Conservation (phyloP, 2,797 vertebrate genomes). For the Periparus ater region DNA sequence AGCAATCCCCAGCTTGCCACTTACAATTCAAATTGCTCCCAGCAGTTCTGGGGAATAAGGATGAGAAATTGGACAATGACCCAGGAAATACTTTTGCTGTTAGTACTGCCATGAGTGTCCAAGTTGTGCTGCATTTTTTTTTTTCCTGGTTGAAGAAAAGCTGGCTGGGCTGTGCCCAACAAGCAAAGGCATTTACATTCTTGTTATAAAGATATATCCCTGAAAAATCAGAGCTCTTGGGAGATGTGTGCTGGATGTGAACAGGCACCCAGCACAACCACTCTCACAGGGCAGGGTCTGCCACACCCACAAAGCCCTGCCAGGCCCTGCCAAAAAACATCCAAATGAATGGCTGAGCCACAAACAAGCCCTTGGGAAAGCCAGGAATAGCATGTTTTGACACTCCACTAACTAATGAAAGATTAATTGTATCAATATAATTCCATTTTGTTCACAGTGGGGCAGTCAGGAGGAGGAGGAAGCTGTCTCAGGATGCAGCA, state of each 20-base stretch:
- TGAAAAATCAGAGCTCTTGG: neutral
- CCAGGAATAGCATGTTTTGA: conserved; percentile 12
- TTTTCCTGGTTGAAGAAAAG: neutral
- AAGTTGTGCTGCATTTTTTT: neutral
- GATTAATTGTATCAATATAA: conserved; percentile 27
- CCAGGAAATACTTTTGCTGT: conserved; percentile 46
- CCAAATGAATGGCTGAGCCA: neutral
- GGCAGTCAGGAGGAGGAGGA: conserved; percentile 9
- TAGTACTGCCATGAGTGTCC: neutral
- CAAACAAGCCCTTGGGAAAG: conserved; percentile 2
- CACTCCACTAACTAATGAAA: conserved; percentile 30
- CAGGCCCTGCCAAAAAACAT: neutral
- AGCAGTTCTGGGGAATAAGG: conserved; percentile 8
- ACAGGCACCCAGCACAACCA: neutral
- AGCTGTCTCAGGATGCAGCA: neutral
- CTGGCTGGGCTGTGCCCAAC: neutral
- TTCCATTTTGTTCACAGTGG: conserved; percentile 14
- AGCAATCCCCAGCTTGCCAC: neutral
- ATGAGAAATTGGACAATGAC: conserved; percentile 36
- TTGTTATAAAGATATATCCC: neutral
- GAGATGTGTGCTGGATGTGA: neutral
- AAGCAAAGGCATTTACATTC: neutral
- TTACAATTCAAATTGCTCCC: neutral
- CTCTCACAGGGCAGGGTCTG: neutral
- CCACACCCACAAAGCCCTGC: neutral